Percentiles rank a stretch among this genome's conserved stretches.
phyloP scores from a whole-genome alignment of 1,140 invertebrate genomes.

The Trichonephila inaurata region DNA sequence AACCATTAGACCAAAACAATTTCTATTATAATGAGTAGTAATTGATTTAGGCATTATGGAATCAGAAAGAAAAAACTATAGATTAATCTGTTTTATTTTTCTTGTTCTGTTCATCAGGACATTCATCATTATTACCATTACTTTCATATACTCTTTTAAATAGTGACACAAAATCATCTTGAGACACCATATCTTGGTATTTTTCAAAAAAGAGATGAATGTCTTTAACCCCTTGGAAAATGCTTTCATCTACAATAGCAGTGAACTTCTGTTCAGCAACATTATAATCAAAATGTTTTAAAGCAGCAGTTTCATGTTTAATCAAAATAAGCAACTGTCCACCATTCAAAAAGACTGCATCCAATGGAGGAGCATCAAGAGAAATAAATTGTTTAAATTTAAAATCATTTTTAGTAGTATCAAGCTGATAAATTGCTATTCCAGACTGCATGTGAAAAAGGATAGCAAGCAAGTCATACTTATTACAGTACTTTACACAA shows the following conservation, averaged over 20 bases:
- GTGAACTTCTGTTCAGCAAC: background rate
- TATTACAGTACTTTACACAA: background rate
- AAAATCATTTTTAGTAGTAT: background rate
- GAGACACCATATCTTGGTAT: background rate
- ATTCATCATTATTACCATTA: conserved; percentile 19
- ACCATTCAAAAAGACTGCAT: background rate
- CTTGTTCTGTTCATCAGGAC: background rate
- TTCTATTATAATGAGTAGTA: too few relatives aligned
- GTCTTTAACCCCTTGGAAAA: background rate
- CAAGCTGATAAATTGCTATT: conserved; percentile 25
- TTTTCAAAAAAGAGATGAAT: conserved; percentile 30
- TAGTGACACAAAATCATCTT: conserved; percentile 42
- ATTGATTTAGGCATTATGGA: too few relatives aligned
- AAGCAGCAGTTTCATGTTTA: background rate
- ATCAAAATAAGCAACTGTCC: conserved; percentile 40
- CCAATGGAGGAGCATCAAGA: background rate
- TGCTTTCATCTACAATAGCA: background rate
- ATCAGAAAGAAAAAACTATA: background rate
- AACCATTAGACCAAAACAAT: too few relatives aligned
- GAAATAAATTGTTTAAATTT: conserved; percentile 38
- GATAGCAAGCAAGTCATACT: background rate
- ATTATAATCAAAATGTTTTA: conserved; percentile 3
- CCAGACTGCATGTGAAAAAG: conserved; percentile 25
- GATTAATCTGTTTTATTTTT: conserved; percentile 47
- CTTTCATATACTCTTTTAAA: conserved; percentile 50